Conservation (phyloP, 2,797 vertebrate genomes). For the Chiroxiphia lanceolata region DNA sequence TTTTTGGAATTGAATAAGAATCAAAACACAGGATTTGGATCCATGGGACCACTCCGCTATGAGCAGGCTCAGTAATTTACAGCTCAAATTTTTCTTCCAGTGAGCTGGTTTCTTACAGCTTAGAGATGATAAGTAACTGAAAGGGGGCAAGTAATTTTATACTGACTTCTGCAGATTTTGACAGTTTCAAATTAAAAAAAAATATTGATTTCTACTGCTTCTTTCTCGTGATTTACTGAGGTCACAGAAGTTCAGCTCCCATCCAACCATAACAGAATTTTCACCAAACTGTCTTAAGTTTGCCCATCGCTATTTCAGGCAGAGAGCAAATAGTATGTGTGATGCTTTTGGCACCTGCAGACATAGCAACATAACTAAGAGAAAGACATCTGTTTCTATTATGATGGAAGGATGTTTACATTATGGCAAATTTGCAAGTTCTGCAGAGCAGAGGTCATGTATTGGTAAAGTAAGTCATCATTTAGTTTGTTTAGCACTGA, state of each 20-base stretch:
- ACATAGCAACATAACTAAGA: conserved; percentile 20
- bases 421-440: conserved; percentile 45
- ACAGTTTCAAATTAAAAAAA: not conserved
- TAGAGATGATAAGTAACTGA: not conserved
- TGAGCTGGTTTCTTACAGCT: not conserved
- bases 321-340: conserved; percentile 25
- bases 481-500: conserved; percentile 40
- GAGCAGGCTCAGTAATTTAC: not conserved
- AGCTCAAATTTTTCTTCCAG: not conserved
- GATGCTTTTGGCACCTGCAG: conserved; percentile 54
- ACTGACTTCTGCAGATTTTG: not conserved
- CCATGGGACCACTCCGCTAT: not conserved
- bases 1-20: not conserved
- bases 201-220: not conserved
- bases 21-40: not conserved
- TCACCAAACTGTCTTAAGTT: conserved; percentile 5
- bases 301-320: not conserved
- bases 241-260: not conserved
- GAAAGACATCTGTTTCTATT: conserved; percentile 61
- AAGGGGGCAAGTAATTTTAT: not conserved
- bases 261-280: conserved; percentile 33
- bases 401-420: conserved; percentile 58
- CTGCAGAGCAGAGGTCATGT: conserved; percentile 3
- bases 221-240: not conserved
- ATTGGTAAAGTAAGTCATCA: conserved; percentile 34